These are phyloP conservation scores for Neelides sp. DNA, from an alignment of 1,140 invertebrate genomes.

Conservation along the genomic window DNA sequence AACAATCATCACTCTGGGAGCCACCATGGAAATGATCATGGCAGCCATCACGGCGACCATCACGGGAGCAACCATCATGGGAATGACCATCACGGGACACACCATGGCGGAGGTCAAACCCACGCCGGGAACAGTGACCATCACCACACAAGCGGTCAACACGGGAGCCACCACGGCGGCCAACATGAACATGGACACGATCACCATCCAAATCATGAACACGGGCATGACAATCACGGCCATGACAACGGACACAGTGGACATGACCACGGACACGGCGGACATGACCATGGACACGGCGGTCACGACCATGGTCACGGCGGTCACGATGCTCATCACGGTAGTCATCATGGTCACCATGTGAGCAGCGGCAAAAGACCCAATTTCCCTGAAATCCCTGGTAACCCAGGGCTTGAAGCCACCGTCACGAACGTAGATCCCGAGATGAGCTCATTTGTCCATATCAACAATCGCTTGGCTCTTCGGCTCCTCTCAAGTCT, in stretches of 20 bases:
- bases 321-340: neutral
- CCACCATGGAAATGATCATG: slow-evolving; percentile 2
- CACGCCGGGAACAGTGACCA: no score
- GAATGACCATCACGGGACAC: no score
- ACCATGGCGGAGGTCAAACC: no score
- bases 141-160: slow-evolving; percentile 13
- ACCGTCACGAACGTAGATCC: slow-evolving; percentile 53
- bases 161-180: slow-evolving; percentile 7
- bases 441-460: slow-evolving; percentile 54
- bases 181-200: slow-evolving; percentile 7
- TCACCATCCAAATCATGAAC: no score
- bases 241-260: neutral
- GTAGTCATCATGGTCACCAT: neutral
- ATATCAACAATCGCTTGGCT: slow-evolving; percentile 68
- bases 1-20: slow-evolving; percentile 12
- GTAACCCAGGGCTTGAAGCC: slow-evolving; percentile 45
- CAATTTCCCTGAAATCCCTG: slow-evolving; percentile 1
- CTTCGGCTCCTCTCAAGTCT: slow-evolving; percentile 46
- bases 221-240: slow-evolving; percentile 1
- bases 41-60: neutral
- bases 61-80: slow-evolving; percentile 1
- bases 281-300: slow-evolving; percentile 13
- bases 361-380: neutral
- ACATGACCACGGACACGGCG: slow-evolving; percentile 1
- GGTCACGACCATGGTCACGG: slow-evolving; percentile 7